phyloP scores from a whole-genome alignment of 64 coral and sea anemone species.

The Stylophora pistillata region DNA sequence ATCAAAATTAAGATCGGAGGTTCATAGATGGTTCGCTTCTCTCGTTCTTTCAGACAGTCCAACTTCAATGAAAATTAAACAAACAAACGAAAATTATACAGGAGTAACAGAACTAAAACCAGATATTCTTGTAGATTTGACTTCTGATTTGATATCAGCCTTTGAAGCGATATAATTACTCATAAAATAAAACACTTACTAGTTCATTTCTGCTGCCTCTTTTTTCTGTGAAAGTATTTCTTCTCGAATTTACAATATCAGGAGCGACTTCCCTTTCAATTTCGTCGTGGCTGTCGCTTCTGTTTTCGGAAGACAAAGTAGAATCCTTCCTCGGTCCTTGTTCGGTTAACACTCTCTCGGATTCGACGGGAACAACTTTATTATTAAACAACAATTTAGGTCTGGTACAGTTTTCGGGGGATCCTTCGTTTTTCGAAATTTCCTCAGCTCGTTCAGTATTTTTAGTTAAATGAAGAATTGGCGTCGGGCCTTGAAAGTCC shows the following conservation, averaged over 20 bases:
- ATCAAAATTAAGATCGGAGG: too few relatives aligned
- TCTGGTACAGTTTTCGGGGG: neutral
- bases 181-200: neutral
- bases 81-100: too few relatives aligned
- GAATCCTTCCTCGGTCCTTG: neutral
- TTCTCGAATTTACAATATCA: neutral
- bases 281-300: conserved; percentile 26
- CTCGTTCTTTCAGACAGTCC: too few relatives aligned
- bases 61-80: too few relatives aligned
- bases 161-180: neutral
- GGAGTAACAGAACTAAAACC: too few relatives aligned
- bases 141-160: too few relatives aligned
- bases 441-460: neutral
- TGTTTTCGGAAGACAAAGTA: conserved; percentile 3
- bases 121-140: too few relatives aligned
- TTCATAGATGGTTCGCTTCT: too few relatives aligned
- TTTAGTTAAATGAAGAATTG: conserved; percentile 60
- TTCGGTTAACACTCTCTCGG: neutral
- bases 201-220: conserved; percentile 35
- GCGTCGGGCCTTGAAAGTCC: conserved; percentile 72
- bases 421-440: neutral
- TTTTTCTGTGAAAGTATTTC: conserved; percentile 23
- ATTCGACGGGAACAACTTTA: conserved; percentile 39
- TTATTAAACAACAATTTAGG: conserved; percentile 62
- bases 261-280: conserved; percentile 36